phyloP scores from a whole-genome alignment of 2,797 vertebrate genomes.

The Vipera latastei region DNA sequence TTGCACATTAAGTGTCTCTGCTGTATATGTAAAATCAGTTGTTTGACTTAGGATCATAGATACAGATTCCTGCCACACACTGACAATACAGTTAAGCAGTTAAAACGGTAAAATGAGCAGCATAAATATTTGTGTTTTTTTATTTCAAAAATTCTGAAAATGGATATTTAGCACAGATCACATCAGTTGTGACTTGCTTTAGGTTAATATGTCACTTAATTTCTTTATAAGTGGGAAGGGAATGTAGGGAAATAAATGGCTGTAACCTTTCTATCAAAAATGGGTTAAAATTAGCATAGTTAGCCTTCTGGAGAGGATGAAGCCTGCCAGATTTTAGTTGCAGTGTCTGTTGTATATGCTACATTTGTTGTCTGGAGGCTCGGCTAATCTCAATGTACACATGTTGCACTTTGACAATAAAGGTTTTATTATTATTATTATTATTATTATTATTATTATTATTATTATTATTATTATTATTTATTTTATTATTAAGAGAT shows the following conservation, averaged over 20 bases:
- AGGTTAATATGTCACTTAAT: not conserved
- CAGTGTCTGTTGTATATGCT: not conserved
- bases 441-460: too few species aligned
- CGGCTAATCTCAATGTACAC: too few species aligned
- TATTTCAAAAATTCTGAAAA: not conserved
- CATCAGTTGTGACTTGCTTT: too few species aligned
- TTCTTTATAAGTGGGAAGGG: not conserved
- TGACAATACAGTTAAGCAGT: not conserved
- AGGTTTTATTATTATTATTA: too few species aligned
- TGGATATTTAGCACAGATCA: not conserved
- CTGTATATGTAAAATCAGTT: not conserved
- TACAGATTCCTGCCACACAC: not conserved
- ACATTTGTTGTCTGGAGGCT: not conserved
- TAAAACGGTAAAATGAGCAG: not conserved
- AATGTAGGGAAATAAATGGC: not conserved
- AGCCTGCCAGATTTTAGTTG: not conserved
- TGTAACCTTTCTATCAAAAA: not conserved
- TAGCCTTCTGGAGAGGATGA: not conserved
- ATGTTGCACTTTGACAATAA: too few species aligned
- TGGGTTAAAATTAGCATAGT: not conserved
- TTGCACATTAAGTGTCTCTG: slow-evolving; percentile 2
- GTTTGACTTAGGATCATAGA: not conserved
- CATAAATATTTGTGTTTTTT: not conserved
- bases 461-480: too few species aligned
- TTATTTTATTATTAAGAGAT: too few species aligned